phyloP scores from a whole-genome alignment of 2,888 invertebrate genomes.

The Callosobruchus maculatus region DNA sequence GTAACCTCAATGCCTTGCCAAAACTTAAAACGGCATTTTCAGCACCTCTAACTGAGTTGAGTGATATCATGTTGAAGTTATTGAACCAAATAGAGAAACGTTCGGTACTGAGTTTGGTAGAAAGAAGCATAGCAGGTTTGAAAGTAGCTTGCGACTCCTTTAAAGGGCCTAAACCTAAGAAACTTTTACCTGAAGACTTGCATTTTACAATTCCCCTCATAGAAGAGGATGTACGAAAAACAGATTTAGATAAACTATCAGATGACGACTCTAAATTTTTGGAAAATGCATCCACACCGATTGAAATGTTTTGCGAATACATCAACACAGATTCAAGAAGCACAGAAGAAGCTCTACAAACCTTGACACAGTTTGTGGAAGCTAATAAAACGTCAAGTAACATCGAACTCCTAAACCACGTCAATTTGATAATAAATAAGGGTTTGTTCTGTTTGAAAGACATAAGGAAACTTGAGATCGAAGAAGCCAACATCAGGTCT shows the following conservation, averaged over 20 bases:
- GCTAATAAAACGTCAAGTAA: conserved; percentile 15
- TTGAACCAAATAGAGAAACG: background rate
- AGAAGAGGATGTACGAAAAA: conserved; percentile 17
- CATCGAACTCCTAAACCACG: conserved; percentile 22
- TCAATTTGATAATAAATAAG: conserved; percentile 27
- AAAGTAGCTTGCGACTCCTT: conserved; percentile 11
- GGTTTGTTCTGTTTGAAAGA: conserved; percentile 23
- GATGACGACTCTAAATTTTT: conserved; percentile 20
- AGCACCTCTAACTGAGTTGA: background rate
- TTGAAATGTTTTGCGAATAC: conserved; percentile 17
- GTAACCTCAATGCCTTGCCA: background rate
- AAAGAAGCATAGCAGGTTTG: background rate
- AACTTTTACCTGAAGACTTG: conserved; percentile 18
- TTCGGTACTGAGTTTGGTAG: background rate
- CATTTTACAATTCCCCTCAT: conserved; percentile 18
- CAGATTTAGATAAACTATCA: conserved; percentile 5
- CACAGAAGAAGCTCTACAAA: conserved; percentile 17
- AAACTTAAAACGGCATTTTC: background rate
- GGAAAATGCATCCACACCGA: conserved; percentile 10
- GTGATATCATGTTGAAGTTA: background rate
- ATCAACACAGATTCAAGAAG: conserved; percentile 10
- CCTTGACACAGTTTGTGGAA: conserved; percentile 19
- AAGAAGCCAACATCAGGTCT: conserved; percentile 24
- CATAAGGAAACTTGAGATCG: conserved; percentile 25
- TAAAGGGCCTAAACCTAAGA: conserved; percentile 14